Percentiles rank a stretch among this genome's conserved stretches.
Evolutionary conservation across 2,113 vertebrate genomes (phyloP).

Genomic region (Grammomys dolichurus): DNA sequence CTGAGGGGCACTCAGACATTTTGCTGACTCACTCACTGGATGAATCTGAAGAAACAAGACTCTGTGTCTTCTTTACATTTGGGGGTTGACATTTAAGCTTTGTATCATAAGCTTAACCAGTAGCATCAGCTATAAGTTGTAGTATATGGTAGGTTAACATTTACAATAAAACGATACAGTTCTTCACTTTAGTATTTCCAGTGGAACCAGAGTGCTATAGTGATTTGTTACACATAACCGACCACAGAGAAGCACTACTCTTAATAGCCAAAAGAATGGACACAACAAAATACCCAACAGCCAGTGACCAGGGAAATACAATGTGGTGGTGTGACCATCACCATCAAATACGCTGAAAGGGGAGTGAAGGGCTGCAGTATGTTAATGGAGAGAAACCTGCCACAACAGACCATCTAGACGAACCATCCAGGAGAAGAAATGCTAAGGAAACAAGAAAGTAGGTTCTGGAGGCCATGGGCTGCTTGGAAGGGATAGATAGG

Average conservation of each 20-base stretch:
- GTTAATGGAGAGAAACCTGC: background rate
- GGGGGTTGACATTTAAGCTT: background rate
- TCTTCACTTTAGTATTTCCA: background rate
- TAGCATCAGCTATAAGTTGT: background rate
- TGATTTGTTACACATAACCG: background rate
- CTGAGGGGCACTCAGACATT: background rate
- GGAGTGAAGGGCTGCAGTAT: background rate
- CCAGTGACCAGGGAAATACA: background rate
- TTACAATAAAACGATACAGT: background rate
- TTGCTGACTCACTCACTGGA: background rate
- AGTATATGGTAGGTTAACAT: background rate
- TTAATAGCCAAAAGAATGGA: background rate
- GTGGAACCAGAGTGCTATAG: background rate
- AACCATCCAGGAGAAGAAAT: background rate
- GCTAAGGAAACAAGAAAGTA: background rate
- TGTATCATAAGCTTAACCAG: background rate
- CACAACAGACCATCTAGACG: background rate
- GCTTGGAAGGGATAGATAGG: background rate
- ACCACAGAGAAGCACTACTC: background rate
- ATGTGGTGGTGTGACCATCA: background rate
- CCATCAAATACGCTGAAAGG: background rate
- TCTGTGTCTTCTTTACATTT: background rate
- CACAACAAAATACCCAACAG: background rate
- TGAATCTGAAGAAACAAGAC: background rate
- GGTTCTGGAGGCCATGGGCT: background rate